phyloP scores from a whole-genome alignment of 2,797 vertebrate species.

The Protosalanx chinensis region DNA sequence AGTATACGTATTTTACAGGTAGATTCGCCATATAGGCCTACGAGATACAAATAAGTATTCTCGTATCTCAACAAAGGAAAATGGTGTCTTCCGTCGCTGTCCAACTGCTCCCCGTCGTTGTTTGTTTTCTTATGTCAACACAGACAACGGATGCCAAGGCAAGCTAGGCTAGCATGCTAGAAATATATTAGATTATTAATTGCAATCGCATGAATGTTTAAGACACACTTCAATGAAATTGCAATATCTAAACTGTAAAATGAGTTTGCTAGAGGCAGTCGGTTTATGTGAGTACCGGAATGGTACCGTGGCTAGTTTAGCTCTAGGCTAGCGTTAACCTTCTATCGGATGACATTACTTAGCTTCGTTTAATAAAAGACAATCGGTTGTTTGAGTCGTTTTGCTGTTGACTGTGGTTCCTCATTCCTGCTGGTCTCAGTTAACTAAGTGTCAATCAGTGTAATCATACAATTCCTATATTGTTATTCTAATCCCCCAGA shows the following conservation, averaged over 20 bases:
- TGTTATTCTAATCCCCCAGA: slow-evolving; percentile 68
- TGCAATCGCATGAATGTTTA: no score
- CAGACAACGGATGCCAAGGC: slow-evolving; percentile 69
- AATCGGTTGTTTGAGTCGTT: neutral
- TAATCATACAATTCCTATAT: neutral
- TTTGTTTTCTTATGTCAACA: slow-evolving; percentile 57
- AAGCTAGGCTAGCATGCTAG: slow-evolving; percentile 19
- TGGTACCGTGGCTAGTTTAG: neutral
- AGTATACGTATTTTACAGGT: neutral
- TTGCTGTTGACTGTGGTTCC: neutral
- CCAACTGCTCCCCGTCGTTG: slow-evolving; percentile 34
- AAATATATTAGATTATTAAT: no score
- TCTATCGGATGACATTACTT: no score
- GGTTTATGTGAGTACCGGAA: no score
- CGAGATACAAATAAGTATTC: neutral
- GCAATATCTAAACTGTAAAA: neutral
- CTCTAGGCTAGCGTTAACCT: neutral
- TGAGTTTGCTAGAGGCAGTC: neutral
- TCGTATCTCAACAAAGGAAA: slow-evolving; percentile 9
- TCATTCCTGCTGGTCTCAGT: neutral
- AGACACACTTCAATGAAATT: no score
- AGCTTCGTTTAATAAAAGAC: no score
- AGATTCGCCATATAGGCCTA: neutral
- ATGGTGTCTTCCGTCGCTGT: slow-evolving; percentile 54
- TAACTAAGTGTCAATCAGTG: neutral